Evolutionary conservation across 2,113 vertebrate genomes (phyloP), one percentile per base, ranked within the genome.

Genomic region (Pomatostomus ruficeps): DNA sequence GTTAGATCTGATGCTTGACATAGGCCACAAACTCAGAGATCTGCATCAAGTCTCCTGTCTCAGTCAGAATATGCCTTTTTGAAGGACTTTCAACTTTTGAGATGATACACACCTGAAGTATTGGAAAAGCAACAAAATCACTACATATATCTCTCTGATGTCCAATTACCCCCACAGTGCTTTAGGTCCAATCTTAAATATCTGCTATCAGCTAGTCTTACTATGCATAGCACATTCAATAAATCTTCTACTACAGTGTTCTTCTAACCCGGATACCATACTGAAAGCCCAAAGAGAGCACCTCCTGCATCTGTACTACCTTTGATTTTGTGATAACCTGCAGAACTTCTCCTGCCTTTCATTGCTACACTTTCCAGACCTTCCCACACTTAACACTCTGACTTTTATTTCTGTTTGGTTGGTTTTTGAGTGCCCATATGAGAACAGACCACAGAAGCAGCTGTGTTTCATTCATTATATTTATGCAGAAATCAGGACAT

Each of bases 181-280:
- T 75, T 93, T 46, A 40, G 46, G 72, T 85, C 46, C 68, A 49
- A 15, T 63, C 43, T 74, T 29, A 81, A 67, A 7, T 52, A 72
- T 16, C 36, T 40, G 7, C 36, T 65, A 38, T 45, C 48, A 45
- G n/a, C 43, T 46, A 51, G 26, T 24, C 14, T 67, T 55, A 17
- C 59, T 86, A 63, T 10, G 12, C 11, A n/a, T 2, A 49, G 19
- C 29, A n/a, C 25, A 42, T 59, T 76, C 20, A 73, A 11, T 22
- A 46, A 71, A 74, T 12, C 26, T 72, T 18, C 36, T 49, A 2
- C n/a, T 71, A 51, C 0, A 1, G 28, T 0, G 0, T 62, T 76
- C 31, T 76, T 73, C 54, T 88, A 74, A 46, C 11, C 45, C 15
- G 65, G 67, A 35, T 55, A 83, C 54, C 21, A 35, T 22, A 38